Percentiles rank a stretch among this genome's conserved stretches.
Evolutionary conservation across 2,888 invertebrate genomes (phyloP).

Genomic region (Drosophila putrida): DNA sequence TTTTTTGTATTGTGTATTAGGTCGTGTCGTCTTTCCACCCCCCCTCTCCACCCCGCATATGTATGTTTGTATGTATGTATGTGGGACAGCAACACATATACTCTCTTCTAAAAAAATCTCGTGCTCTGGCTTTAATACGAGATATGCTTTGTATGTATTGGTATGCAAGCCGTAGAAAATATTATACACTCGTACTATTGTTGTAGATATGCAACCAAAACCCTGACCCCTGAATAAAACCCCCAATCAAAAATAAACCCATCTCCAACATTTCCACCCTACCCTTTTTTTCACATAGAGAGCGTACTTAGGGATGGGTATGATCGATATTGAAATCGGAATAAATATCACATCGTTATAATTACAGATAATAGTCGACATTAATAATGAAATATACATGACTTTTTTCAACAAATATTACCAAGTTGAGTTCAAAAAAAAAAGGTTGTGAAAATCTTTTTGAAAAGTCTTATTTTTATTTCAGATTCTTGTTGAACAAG

Average conservation of each 20-base stretch:
- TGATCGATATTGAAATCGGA: too few relatives aligned
- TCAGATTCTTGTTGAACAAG: too few relatives aligned
- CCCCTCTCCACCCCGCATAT: neutral
- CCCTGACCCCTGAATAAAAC: neutral
- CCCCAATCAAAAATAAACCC: neutral
- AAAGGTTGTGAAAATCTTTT: too few relatives aligned
- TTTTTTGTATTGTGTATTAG: slow-evolving; percentile 12
- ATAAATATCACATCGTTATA: too few relatives aligned
- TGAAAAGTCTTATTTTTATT: too few relatives aligned
- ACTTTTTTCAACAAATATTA: too few relatives aligned
- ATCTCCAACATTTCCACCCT: neutral
- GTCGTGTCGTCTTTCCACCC: slow-evolving; percentile 28
- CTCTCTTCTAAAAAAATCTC: neutral
- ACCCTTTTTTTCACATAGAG: slow-evolving; percentile 6
- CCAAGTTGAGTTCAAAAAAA: too few relatives aligned
- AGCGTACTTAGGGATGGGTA: slow-evolving; percentile 14
- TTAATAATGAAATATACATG: too few relatives aligned
- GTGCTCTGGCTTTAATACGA: slow-evolving; percentile 19
- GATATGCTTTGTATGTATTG: slow-evolving; percentile 36
- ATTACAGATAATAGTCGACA: too few relatives aligned
- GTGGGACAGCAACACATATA: neutral
- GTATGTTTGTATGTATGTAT: neutral
- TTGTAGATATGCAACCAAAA: slow-evolving; percentile 27
- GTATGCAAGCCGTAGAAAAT: slow-evolving; percentile 37
- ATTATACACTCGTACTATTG: slow-evolving; percentile 27